phyloP scores from a whole-genome alignment of 1,140 invertebrate genomes.

The Teleopsis dalmanni region DNA sequence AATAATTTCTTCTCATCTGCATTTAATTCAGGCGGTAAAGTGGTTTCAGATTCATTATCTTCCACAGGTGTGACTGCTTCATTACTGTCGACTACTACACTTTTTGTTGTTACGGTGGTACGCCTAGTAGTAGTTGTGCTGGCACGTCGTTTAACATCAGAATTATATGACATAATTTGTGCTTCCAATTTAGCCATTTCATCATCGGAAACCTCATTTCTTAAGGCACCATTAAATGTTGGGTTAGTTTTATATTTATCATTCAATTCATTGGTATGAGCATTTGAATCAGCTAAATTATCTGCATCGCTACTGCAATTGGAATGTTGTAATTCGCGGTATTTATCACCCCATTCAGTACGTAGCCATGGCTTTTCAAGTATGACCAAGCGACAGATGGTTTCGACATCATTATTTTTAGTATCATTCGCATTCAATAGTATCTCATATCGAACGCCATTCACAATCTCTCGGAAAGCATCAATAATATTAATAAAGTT shows the following conservation, averaged over 20 bases:
- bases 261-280: conserved; percentile 20
- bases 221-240: conserved; percentile 37
- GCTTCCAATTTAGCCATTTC: conserved; percentile 35
- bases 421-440: conserved; percentile 32
- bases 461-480: conserved; percentile 38
- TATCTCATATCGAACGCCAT: conserved; percentile 40
- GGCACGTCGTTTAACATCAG: not conserved
- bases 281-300: conserved; percentile 15
- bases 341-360: conserved; percentile 40
- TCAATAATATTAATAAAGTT: conserved; percentile 39
- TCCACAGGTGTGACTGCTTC: not conserved
- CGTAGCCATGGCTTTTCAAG: conserved; percentile 40
- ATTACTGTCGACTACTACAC: not conserved
- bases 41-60: conserved; percentile 11
- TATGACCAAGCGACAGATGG: conserved; percentile 34
- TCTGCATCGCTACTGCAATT: conserved; percentile 32
- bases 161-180: conserved; percentile 24
- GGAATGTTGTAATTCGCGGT: conserved; percentile 30
- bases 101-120: conserved; percentile 4
- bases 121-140: not conserved
- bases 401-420: conserved; percentile 28
- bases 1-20: conserved; percentile 42
- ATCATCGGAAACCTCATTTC: conserved; percentile 32
- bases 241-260: conserved; percentile 38
- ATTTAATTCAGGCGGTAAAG: conserved; percentile 24